Evolutionary conservation across 2,797 vertebrate genomes (phyloP), one percentile per base, ranked within the genome.

Genomic region (Pseudomugil tenellus): DNA sequence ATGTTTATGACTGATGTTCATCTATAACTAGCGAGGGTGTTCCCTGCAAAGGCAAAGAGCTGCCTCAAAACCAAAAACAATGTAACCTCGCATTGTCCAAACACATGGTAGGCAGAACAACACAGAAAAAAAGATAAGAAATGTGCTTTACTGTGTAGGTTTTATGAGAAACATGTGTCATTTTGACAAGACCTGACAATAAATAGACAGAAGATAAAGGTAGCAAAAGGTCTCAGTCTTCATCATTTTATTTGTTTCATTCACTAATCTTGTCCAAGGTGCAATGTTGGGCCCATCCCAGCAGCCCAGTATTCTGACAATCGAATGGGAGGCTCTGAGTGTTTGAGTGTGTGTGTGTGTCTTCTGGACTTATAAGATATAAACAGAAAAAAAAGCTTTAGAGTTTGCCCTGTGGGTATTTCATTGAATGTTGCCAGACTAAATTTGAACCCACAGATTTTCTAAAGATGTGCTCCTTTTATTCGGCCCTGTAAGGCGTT

Each of bases 221-320:
- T 16, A 3, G 41, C 21, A n/a, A 10, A 54, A 61, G 52, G 63
- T 63, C 41, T 65, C 51, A 56, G 58, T 51, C 51, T 14, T 34
- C 28, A 26, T 70, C 14, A 46, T 77, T 76, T 63, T 23, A 63
- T 77, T 57, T 59, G 79, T 58, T 74, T 37, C 58, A 11, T 57
- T 37, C 25, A n/a, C 31, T 80, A 58, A 82, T 64, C 52, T 35
- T 65, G 53, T 62, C 67, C 58, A 69, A 58, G 76, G 70, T 67
- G 32, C n/a, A 21, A 10, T 23, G 25, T 31, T 34, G 62, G 61
- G 25, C 7, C 21, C 25, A 62, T 62, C 26, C 17, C 46, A 59
- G 49, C 29, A 9, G n/a, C n/a, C n/a, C n/a, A n/a, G n/a, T n/a
- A n/a, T 70, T 64, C 32, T 34, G 8, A 34, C 41, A n/a, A 55